phyloP scores from a whole-genome alignment of 2,888 invertebrate genomes.

The Thera obeliscata region DNA sequence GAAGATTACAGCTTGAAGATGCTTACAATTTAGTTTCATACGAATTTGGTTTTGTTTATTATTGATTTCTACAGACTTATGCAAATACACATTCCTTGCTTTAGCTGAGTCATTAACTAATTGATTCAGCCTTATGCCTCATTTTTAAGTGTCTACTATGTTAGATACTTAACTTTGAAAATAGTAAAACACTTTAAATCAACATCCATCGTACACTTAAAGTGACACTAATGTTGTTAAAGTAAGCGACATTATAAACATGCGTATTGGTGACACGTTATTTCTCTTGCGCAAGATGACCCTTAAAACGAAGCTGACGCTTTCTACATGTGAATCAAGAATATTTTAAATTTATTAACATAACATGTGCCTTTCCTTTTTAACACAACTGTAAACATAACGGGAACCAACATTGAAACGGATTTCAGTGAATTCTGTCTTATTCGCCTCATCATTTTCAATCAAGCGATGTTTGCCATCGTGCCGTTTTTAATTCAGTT shows the following conservation, averaged over 20 bases:
- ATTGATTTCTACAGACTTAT: conserved; percentile 10
- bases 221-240: conserved; percentile 17
- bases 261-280: conserved; percentile 51
- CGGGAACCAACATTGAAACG: conserved; percentile 32
- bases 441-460: conserved; percentile 53
- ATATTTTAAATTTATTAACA: conserved; percentile 42
- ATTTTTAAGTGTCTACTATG: background rate
- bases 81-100: conserved; percentile 11
- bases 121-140: background rate
- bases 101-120: conserved; percentile 15
- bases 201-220: conserved; percentile 7
- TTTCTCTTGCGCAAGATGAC: conserved; percentile 72
- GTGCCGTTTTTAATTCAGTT: conserved; percentile 61
- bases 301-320: conserved; percentile 64
- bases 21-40: too few relatives aligned
- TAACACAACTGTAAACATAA: conserved; percentile 38
- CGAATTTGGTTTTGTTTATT: background rate
- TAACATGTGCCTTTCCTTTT: conserved; percentile 48
- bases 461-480: conserved; percentile 57
- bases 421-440: conserved; percentile 44
- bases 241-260: conserved; percentile 49
- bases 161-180: conserved; percentile 9
- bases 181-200: conserved; percentile 8
- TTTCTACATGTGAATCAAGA: conserved; percentile 68
- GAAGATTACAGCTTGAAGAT: too few relatives aligned